phyloP scores from a whole-genome alignment of 2,888 invertebrate species.

The Acrocera orbiculus region DNA sequence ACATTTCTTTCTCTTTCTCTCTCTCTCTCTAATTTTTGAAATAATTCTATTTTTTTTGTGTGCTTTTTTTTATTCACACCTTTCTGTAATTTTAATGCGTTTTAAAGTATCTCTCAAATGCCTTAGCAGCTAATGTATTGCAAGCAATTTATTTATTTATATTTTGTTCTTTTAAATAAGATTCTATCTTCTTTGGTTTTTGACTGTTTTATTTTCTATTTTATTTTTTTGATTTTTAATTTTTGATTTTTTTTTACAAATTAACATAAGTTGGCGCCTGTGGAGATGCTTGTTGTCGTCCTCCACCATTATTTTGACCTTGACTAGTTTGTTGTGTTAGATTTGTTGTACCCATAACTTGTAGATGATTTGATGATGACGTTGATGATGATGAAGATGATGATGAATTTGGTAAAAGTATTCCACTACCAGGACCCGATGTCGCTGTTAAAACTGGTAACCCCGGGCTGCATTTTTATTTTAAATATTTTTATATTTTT shows the following conservation, averaged over 20 bases:
- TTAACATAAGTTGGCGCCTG: slow-evolving; percentile 89
- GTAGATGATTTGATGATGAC: slow-evolving; percentile 24
- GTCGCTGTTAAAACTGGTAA: slow-evolving; percentile 20
- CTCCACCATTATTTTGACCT: slow-evolving; percentile 36
- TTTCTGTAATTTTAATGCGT: no score
- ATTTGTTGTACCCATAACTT: slow-evolving; percentile 16
- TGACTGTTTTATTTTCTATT: no score
- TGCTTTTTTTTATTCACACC: no score
- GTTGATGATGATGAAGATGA: slow-evolving; percentile 28
- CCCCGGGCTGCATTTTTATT: slow-evolving; percentile 12
- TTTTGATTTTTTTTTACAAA: slow-evolving; percentile 39
- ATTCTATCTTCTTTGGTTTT: no score
- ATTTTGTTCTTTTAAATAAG: no score
- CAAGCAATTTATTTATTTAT: no score
- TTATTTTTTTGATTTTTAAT: no score
- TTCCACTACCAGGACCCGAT: slow-evolving; percentile 30
- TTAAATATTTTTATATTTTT: background rate
- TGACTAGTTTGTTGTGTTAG: slow-evolving; percentile 19
- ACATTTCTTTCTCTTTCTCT: no score
- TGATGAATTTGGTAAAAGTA: slow-evolving; percentile 24
- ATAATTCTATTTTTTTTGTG: no score
- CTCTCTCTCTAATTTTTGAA: no score
- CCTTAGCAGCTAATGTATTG: no score
- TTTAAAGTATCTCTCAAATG: no score
- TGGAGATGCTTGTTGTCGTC: slow-evolving; percentile 38